These are phyloP conservation scores for Radopholus similis DNA, from an alignment of 1,140 invertebrate genomes.

Conservation along the genomic window DNA sequence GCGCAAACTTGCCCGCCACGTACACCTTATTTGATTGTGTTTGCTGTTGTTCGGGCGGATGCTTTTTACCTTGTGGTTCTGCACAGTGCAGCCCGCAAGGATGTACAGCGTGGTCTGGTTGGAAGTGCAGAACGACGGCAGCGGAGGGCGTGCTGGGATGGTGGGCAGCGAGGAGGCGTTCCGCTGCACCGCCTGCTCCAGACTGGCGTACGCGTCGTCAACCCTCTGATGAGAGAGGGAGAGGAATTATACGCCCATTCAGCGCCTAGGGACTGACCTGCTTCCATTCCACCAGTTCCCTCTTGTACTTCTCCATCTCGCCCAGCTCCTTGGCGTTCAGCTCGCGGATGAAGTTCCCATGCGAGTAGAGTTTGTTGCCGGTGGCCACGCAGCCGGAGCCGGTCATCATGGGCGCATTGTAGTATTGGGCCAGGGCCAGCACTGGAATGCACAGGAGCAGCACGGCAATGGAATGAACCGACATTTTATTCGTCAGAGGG, in stretches of 20 bases:
- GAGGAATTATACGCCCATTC: neutral
- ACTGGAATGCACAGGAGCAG: neutral
- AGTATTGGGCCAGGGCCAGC: conserved; percentile 16
- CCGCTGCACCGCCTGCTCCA: conserved; percentile 18
- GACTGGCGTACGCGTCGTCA: conserved; percentile 25
- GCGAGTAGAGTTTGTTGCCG: conserved; percentile 26
- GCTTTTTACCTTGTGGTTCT: conserved; percentile 32
- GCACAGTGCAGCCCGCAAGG: conserved; percentile 26
- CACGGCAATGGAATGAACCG: too few species aligned
- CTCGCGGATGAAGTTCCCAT: conserved; percentile 31
- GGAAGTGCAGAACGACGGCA: conserved; percentile 23
- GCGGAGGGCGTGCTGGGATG: conserved; percentile 12
- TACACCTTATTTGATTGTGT: too few species aligned
- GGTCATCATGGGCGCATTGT: conserved; percentile 23
- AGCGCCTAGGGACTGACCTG: conserved; percentile 3
- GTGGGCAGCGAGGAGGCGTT: conserved; percentile 18
- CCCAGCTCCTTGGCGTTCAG: conserved; percentile 19
- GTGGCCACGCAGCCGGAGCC: conserved; percentile 29
- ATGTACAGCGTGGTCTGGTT: conserved; percentile 32
- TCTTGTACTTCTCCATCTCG: conserved; percentile 27
- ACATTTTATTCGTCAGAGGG: too few species aligned
- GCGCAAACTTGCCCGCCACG: conserved; percentile 27
- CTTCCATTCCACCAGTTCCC: conserved; percentile 22
- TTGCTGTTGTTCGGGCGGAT: too few species aligned
- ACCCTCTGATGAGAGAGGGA: conserved; percentile 11